A percentile compares a stretch with the other conserved stretches of the same genome.
Conservation (phyloP, 2,797 vertebrate species). For the Kryptopterus vitreolus region DNA sequence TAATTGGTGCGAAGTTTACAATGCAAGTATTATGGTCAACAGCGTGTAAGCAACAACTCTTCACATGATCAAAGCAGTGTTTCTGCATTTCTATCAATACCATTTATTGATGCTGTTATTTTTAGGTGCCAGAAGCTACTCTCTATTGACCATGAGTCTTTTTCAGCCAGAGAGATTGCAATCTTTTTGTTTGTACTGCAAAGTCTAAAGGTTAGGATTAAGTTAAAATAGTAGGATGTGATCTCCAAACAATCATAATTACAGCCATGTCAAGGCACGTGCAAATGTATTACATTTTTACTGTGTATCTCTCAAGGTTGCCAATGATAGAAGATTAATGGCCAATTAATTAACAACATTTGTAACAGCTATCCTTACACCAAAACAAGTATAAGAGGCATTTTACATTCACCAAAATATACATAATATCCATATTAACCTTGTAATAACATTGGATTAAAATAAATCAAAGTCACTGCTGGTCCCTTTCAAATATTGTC, state of each 20-base stretch:
- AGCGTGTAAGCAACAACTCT: neutral
- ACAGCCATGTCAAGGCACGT: neutral
- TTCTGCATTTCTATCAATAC: conserved; percentile 10
- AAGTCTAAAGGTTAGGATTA: conserved; percentile 11
- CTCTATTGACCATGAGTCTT: conserved; percentile 17
- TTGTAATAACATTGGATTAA: neutral
- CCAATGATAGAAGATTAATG: neutral
- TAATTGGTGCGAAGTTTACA: neutral
- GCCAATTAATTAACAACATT: neutral
- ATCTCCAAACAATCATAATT: neutral
- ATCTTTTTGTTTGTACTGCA: conserved; percentile 21
- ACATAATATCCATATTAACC: too few species aligned
- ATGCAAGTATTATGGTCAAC: neutral
- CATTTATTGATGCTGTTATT: conserved; percentile 37
- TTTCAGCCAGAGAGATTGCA: conserved; percentile 14
- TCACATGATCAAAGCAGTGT: conserved; percentile 14
- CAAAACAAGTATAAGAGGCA: neutral
- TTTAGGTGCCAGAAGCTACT: conserved; percentile 19
- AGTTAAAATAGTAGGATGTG: neutral
- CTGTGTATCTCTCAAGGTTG: neutral
- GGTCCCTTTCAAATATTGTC: neutral
- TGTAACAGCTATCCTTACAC: neutral
- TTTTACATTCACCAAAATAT: neutral
- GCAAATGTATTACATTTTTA: conserved; percentile 6
- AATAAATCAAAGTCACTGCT: neutral